Base-by-base conservation (phyloP, 2,797 vertebrate species). In the Dryobates pubescens region DNA sequence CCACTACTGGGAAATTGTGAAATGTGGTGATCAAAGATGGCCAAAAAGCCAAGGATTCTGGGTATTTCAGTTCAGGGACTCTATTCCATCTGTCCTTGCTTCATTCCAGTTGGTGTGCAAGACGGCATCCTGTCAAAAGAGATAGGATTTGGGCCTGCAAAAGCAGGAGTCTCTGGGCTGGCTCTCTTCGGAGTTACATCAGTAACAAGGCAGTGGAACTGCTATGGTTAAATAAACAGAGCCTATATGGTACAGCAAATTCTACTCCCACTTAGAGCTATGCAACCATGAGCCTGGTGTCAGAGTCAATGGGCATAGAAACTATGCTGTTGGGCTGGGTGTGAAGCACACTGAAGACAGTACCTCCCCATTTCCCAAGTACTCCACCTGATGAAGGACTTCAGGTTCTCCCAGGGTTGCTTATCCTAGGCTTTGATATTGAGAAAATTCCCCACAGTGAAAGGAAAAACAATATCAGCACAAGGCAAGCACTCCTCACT, bases 371-470 rank as follows among this genome's bases (percentile, higher is more conserved):
- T n/a, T 64, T 85, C 27, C n/a, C 9, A 0, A 2, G 14, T 56
- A 14, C 16, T 80, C 13, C 47, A 63, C 64, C 57, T 67, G 34
- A 77, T 57, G 62, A 85, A 47, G 38, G 49, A 72, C 57, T 59
- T 53, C 19, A 47, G 64, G 74, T 91, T 94, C 87, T 57, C 11
- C 68, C 62, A 86, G 89, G 8, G 57, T 82, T 1, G 0, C 65
- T 81, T 85, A 80, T 88, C 83, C 61, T 83, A 13, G 13, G 11
- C 72, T 95, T 94, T 93, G 53, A 69, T 2, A 38, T 78, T 68
- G n/a, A 88, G 45, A 74, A 90, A 91, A 95, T 83, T 96, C 56
- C 88, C 76, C n/a, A 32, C 56, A 63, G 84, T 86, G 82, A 90
- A 75, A 81, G 81, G 58, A 81, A 92, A 95, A 94, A 67, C 88